Evolutionary conservation across 2,113 vertebrate species (phyloP).

Genomic region (Bufo gargarizans): DNA sequence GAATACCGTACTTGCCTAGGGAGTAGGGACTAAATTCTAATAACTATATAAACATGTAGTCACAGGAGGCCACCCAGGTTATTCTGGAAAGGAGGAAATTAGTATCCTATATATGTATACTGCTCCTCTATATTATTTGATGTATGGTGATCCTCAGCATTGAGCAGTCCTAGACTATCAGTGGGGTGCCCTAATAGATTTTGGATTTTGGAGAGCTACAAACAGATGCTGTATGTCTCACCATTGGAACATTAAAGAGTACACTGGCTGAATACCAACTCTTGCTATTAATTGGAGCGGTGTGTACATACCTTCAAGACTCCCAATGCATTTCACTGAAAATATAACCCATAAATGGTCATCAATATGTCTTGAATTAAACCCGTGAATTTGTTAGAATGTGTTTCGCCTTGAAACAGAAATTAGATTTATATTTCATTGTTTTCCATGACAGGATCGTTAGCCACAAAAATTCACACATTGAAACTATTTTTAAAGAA

Average conservation of each 20-base stretch:
- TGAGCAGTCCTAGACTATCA: not conserved
- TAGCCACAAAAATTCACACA: constrained; percentile 48
- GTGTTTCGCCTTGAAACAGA: constrained; percentile 24
- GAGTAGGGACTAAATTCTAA: too few relatives aligned
- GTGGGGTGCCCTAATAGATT: not conserved
- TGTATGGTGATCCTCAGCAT: not conserved
- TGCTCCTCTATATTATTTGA: not conserved
- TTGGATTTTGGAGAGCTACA: not conserved
- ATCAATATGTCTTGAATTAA: constrained; percentile 45
- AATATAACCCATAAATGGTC: constrained; percentile 44
- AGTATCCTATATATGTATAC: not conserved
- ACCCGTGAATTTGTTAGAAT: constrained; percentile 19
- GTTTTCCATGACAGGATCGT: constrained; percentile 38
- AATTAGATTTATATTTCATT: constrained; percentile 36
- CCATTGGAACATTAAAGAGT: not conserved
- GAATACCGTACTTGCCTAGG: too few relatives aligned
- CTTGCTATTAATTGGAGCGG: constrained; percentile 46
- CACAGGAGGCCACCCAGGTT: too few relatives aligned
- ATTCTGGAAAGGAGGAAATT: too few relatives aligned
- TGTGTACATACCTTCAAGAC: constrained; percentile 28
- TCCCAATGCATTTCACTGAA: constrained; percentile 16
- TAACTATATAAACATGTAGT: too few relatives aligned
- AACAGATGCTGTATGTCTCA: not conserved
- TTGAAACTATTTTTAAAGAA: constrained; percentile 54
- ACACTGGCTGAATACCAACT: not conserved